Evolutionary conservation across 2,113 vertebrate genomes (phyloP), one percentile per base, ranked within the genome.

Genomic region (Euleptes europaea): DNA sequence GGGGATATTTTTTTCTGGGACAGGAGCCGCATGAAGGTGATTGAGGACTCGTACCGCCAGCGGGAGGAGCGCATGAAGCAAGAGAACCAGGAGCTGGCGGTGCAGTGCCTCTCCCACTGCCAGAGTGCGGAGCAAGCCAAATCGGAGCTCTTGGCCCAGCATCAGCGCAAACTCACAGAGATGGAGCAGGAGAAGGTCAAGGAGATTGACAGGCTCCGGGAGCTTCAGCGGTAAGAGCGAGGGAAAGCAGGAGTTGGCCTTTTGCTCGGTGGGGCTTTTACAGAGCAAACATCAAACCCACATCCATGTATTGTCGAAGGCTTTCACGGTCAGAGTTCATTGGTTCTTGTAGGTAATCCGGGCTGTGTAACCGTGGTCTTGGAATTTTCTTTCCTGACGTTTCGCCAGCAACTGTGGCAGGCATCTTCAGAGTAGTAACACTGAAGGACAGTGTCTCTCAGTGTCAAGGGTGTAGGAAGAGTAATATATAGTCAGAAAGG

Each of bases 181-280:
- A 86, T 21, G 93, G 94, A 95, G 54, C 96, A 97, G 86, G 98
- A 98, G 82, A 94, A 94, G 51, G 90, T 90, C 21, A 97, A 97
- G 5, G 97, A 98, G 88, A 91, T 98, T 89, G 97, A 97, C 90
- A 90, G 97, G 80, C 96, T 98, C 44, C 80, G 90, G 73, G 97
- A 98, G 17, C 97, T 98, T 35, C 98, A 99, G 93, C 96, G 97
- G 98, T 98, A 90, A 93, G 71, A 31, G 35, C 0, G 4, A 4
- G 63, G 10, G n/a, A n/a, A n/a, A 17, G 1, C 0, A 1, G 0
- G 0, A 14, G 11, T 0, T 28, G 35, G 38, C 26, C 51, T 42
- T 70, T 65, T 17, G 35, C 67, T 3, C 12, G 60, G 28, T 33
- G 17, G 35, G 9, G 35, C 31, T 78, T 72, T 85, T 72, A 5